A percentile compares a stretch with the other conserved stretches of the same genome.
phyloP scores from a whole-genome alignment of 2,113 vertebrate genomes.

The Cheilinus undulatus region DNA sequence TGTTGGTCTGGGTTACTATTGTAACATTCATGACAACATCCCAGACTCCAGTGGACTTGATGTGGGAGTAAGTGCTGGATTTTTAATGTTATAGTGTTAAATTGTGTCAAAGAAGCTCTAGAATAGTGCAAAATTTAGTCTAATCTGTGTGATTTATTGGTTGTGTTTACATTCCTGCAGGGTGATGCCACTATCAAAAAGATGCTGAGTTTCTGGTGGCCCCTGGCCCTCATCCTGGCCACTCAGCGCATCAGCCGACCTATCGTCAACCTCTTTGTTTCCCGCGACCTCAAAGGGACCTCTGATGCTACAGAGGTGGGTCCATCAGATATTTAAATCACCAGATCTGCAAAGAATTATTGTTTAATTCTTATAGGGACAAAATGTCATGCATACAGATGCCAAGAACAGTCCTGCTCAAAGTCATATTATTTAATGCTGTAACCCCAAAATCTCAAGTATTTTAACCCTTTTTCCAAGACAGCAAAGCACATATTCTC shows the following conservation, averaged over 20 bases:
- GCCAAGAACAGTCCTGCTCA: no score
- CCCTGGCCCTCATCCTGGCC: slow-evolving; percentile 94
- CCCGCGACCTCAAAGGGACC: slow-evolving; percentile 94
- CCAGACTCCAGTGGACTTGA: slow-evolving; percentile 93
- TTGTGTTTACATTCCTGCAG: slow-evolving; percentile 71
- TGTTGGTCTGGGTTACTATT: slow-evolving; percentile 94
- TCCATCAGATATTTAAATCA: not conserved
- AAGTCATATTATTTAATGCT: not conserved
- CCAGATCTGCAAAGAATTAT: not conserved
- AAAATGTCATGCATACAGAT: not conserved
- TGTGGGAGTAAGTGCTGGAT: slow-evolving; percentile 86
- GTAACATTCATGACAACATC: slow-evolving; percentile 94
- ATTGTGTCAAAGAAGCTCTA: not conserved
- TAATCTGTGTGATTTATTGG: not conserved
- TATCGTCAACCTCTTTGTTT: slow-evolving; percentile 98
- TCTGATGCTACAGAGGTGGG: slow-evolving; percentile 91
- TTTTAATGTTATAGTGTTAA: not conserved
- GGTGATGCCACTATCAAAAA: slow-evolving; percentile 95
- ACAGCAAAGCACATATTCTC: no score
- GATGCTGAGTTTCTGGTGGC: slow-evolving; percentile 99
- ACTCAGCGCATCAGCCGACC: slow-evolving; percentile 97
- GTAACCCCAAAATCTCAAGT: not conserved
- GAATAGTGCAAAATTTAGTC: no score
- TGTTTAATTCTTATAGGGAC: not conserved
- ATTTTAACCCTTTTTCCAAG: no score